Percentiles rank a stretch among this genome's conserved stretches.
phyloP scores from a whole-genome alignment of 2,113 vertebrate genomes.

The Rhea pennata region DNA sequence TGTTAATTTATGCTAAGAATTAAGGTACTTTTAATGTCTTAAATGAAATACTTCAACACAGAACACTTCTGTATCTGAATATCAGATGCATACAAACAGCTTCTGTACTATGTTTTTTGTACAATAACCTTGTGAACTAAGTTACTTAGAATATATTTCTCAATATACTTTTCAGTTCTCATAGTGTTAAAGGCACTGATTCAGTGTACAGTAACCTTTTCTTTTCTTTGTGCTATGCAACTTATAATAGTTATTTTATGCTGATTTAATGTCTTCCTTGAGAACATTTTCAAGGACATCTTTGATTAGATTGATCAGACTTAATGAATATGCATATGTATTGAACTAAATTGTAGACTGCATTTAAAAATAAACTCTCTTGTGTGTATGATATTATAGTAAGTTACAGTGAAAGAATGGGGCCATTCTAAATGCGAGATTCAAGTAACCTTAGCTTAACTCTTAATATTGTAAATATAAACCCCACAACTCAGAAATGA shows the following conservation, averaged over 20 bases:
- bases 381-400: slow-evolving; percentile 4
- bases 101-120: neutral
- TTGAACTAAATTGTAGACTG: slow-evolving; percentile 62
- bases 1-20: neutral
- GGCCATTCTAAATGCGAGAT: neutral
- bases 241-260: slow-evolving; percentile 58
- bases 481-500: neutral
- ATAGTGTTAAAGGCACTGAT: neutral
- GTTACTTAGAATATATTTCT: neutral
- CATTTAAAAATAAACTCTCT: slow-evolving; percentile 71
- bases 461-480: neutral
- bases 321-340: slow-evolving; percentile 74
- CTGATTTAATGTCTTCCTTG: slow-evolving; percentile 60
- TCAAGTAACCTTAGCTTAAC: neutral
- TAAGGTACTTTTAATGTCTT: neutral
- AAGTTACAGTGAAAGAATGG: slow-evolving; percentile 3
- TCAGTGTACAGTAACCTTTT: neutral
- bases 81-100: neutral
- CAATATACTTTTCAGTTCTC: neutral
- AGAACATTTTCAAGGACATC: slow-evolving; percentile 65
- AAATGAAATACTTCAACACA: neutral
- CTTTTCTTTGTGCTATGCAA: neutral
- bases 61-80: neutral
- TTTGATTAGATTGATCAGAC: slow-evolving; percentile 73
- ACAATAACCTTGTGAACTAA: neutral